Evolutionary conservation across 2,888 invertebrate species (phyloP), one percentile per base, ranked within the genome.

Genomic region (Candidula unifasciata): DNA sequence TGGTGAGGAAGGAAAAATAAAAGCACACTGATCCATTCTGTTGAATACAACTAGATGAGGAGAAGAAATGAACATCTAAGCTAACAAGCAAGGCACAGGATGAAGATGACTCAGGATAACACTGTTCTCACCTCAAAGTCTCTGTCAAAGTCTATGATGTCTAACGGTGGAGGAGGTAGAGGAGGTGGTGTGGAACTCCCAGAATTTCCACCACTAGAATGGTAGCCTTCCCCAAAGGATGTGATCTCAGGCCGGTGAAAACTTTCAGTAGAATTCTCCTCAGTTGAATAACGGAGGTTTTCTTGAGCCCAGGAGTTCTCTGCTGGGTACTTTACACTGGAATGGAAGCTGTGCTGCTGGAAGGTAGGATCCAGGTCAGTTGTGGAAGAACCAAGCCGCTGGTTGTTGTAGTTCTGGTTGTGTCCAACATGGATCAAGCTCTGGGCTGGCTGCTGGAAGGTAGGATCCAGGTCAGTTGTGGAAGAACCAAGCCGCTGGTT

Each of bases 141-240:
- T 68, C 80, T 80, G 44, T 30, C 24, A 78, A 54, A 83, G 5
- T 79, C 77, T 57, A 90, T 88, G 77, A 89, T 89, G 68, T 92
- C 91, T 73, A 91, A 89, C 1, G 93, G 92, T 73, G 91, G 92
- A 0, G 93, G 92, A 18, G 92, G 91, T 8, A 92, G 89, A 8
- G 93, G 92, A 5, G 93, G 92, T 10, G 92, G 92, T 82, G 92
- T 87, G 89, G 89, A 88, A 69, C 88, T 87, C 8, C 89, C 84
- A 0, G 89, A 89, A 27, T 83, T 80, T 0, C 85, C 52, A 82
- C 80, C 82, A 73, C 84, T 77, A 71, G 86, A 87, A 60, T 83
- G 84, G 85, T 87, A 86, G 60, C 85, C 81, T 54, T 79, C 80
- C 21, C 85, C 73, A 27, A 54, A 18, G 35, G 84, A 79, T 18